Conservation (phyloP, 2,113 vertebrate species). For the Anhinga rufa region DNA sequence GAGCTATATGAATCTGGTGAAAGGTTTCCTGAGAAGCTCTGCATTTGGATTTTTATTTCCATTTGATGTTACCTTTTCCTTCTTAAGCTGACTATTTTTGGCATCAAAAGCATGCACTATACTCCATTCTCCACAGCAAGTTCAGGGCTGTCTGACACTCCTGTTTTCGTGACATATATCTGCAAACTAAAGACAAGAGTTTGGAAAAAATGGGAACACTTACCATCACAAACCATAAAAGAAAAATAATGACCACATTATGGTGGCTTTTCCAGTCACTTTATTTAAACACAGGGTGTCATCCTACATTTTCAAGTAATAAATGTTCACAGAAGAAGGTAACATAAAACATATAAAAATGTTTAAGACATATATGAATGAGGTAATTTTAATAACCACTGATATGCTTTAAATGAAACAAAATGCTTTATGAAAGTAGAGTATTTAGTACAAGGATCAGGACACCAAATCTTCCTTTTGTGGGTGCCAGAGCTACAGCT, state of each 20-base stretch:
- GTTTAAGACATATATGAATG: neutral
- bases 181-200: neutral
- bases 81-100: neutral
- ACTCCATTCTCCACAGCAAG: neutral
- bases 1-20: neutral
- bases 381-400: neutral
- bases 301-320: neutral
- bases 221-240: neutral
- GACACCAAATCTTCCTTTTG: neutral
- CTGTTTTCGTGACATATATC: neutral
- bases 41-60: neutral
- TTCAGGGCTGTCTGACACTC: neutral
- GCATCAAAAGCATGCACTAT: neutral
- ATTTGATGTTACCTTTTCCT: neutral
- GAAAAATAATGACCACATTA: neutral
- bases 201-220: neutral
- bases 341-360: neutral
- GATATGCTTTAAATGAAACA: neutral
- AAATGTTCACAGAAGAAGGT: neutral
- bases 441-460: neutral
- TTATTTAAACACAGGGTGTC: neutral
- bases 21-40: neutral
- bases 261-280: neutral
- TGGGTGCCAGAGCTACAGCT: neutral
- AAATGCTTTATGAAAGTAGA: neutral